Evolutionary conservation across 2,888 invertebrate genomes (phyloP).

Genomic region (Escarpia spicata): DNA sequence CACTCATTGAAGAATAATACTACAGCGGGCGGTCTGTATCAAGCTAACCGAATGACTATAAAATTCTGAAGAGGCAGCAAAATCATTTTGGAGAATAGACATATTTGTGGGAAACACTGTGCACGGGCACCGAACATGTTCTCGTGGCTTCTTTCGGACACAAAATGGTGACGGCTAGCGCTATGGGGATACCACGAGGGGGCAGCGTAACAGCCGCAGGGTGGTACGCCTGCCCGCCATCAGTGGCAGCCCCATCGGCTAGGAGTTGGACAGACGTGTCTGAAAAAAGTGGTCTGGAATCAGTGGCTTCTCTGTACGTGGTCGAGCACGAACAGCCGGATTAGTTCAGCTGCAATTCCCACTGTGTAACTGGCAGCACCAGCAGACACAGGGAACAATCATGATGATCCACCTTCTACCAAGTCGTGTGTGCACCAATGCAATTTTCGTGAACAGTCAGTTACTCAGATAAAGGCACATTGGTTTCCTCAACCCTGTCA

Average conservation of each 20-base stretch:
- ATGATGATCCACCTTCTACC: not conserved
- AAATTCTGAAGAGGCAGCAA: not conserved
- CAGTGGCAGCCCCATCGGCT: not conserved
- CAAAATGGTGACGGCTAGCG: constrained; percentile 10
- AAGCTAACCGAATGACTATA: not conserved
- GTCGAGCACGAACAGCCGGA: not conserved
- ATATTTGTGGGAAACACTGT: constrained; percentile 13
- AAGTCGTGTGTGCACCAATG: not conserved
- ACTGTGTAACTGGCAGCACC: not conserved
- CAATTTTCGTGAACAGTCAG: not conserved
- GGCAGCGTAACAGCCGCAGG: not conserved
- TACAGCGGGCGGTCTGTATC: not conserved
- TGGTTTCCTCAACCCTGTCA: not conserved
- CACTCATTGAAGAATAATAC: not conserved
- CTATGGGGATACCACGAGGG: not conserved
- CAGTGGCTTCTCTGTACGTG: constrained; percentile 8
- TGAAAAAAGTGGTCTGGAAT: not conserved
- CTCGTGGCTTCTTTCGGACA: constrained; percentile 5
- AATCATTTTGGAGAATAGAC: constrained; percentile 12
- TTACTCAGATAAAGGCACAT: not conserved
- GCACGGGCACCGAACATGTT: not conserved
- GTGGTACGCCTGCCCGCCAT: not conserved
- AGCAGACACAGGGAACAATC: not conserved
- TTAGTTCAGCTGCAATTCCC: constrained; percentile 1
- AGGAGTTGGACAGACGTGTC: constrained; percentile 6